Evolutionary conservation across 2,888 invertebrate species (phyloP).

Genomic region (Drosophila sordidapex): DNA sequence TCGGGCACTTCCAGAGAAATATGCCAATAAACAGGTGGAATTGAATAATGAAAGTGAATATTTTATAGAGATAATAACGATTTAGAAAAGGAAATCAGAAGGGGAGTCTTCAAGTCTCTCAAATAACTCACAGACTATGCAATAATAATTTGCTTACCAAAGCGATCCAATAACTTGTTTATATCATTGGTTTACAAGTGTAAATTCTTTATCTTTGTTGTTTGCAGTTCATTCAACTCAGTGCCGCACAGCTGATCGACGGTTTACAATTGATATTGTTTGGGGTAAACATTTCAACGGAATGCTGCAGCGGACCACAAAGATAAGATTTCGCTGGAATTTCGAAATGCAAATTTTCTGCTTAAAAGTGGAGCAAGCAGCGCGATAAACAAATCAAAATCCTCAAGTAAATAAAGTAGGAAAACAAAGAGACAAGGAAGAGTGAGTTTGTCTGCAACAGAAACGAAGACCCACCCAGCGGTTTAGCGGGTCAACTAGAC

Average conservation of each 20-base stretch:
- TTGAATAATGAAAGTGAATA: not conserved
- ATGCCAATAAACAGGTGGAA: not conserved
- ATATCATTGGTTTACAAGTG: not conserved
- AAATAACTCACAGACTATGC: not conserved
- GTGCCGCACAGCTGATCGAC: constrained; percentile 35
- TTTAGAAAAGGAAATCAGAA: not conserved
- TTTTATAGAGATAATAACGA: not conserved
- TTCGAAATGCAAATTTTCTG: constrained; percentile 50
- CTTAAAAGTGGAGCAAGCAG: constrained; percentile 49
- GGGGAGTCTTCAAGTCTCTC: too few species aligned
- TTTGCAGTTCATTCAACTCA: constrained; percentile 40
- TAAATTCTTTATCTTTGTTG: not conserved
- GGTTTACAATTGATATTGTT: constrained; percentile 30
- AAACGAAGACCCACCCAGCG: constrained; percentile 17
- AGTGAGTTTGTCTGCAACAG: not conserved
- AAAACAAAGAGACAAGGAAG: not conserved
- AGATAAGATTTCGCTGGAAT: constrained; percentile 38
- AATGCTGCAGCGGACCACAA: not conserved
- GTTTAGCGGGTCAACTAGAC: constrained; percentile 55
- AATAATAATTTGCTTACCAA: not conserved
- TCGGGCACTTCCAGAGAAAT: not conserved
- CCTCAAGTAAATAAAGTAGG: constrained; percentile 31
- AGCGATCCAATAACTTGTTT: not conserved
- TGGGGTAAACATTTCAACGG: constrained; percentile 9
- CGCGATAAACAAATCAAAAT: constrained; percentile 35